phyloP scores from a whole-genome alignment of 2,113 vertebrate species.

The Pavo muticus region DNA sequence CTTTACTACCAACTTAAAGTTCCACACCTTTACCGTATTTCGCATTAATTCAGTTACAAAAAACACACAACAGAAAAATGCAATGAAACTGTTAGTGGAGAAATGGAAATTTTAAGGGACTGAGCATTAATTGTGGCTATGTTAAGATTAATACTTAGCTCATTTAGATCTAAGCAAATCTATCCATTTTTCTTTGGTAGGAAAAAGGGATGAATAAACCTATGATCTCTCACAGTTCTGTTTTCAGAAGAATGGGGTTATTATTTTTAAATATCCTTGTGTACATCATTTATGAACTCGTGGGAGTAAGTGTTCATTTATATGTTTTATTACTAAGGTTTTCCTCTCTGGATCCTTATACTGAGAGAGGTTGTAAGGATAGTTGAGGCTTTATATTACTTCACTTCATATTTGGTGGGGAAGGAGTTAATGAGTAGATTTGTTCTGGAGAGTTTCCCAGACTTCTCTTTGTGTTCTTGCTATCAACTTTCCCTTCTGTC shows the following conservation, averaged over 20 bases:
- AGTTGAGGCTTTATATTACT: not conserved
- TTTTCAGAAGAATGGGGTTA: not conserved
- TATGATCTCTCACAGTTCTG: not conserved
- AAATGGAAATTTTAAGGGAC: not conserved
- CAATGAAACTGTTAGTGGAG: not conserved
- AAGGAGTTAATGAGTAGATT: conserved; percentile 86
- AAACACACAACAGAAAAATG: not conserved
- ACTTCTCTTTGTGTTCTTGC: conserved; percentile 80
- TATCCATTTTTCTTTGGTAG: not conserved
- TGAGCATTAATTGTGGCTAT: not conserved
- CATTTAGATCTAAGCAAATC: not conserved
- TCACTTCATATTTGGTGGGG: conserved; percentile 58
- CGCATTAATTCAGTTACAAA: not conserved
- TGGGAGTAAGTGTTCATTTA: not conserved
- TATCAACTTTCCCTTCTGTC: conserved; percentile 58
- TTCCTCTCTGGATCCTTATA: not conserved
- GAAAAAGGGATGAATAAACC: not conserved
- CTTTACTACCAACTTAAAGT: not conserved
- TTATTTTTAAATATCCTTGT: not conserved
- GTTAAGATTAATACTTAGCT: not conserved
- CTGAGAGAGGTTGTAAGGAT: not conserved
- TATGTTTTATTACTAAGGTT: not conserved
- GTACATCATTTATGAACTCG: not conserved
- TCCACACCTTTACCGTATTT: not conserved
- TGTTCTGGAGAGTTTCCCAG: conserved; percentile 84